Base-by-base conservation (phyloP, 2,888 invertebrate species). In the Patella pellucida region DNA sequence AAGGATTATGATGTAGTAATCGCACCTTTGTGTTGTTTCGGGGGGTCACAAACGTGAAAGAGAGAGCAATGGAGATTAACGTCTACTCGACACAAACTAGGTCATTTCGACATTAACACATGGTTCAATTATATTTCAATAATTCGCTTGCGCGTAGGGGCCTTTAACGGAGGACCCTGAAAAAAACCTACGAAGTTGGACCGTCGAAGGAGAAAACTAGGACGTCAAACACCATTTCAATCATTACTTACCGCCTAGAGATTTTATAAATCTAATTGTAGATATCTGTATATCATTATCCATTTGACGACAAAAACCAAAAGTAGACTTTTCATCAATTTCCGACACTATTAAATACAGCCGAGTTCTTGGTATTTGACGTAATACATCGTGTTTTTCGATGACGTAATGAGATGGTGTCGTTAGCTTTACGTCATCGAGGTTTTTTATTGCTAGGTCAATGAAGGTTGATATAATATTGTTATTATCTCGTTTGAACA, bases 311-410 rank as follows among this genome's bases (percentile, higher is more conserved):
- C 69, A 51, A 19, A 72, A 52, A 50, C 74, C 72, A 23, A 52
- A 72, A 27, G 69, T 31, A 7, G 71, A 68, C 5, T 79, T 81
- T 71, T 84, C 84, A 52, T 85, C 85, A 71, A 83, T 75, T 77
- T 88, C 86, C 11, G 84, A 82, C 16, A 88, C 78, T 4, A 87
- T 81, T 54, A 87, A 78, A 74, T 85, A 88, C 67, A 87, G 79
- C 54, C 84, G 83, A 41, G 85, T 84, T 54, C 83, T 82, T 16
- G 88, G 88, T 62, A 85, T 79, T 68, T 81, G 82, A 51, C 84
- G 81, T 16, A 88, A 76, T 72, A 84, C 82, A 12, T 86, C 87
- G 50, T 80, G 76, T 0, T 82, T 78, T 71, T 84, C 85, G 16
- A 88, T 82, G 54, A 83, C 78, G 71, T 84, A 82, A 74, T 81